A percentile compares a stretch with the other conserved stretches of the same genome.
Conservation (phyloP, 1,140 invertebrate species). For the Ctenoplectra terminalis region DNA sequence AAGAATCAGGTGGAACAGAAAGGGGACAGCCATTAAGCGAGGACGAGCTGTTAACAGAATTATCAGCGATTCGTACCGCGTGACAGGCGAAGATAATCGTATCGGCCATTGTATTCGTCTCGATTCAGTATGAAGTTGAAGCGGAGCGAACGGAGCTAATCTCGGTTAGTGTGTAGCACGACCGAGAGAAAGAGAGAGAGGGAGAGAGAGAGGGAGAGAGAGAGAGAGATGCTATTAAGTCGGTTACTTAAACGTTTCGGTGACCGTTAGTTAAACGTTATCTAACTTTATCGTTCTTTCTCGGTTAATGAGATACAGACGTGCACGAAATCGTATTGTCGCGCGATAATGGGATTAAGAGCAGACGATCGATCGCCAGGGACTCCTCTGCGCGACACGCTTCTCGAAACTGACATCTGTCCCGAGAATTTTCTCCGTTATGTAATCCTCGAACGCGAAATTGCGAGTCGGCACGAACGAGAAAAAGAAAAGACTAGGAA, state of each 20-base stretch:
- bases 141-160: slow-evolving; percentile 8
- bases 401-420: neutral
- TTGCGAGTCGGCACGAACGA: neutral
- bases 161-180: neutral
- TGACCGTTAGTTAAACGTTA: slow-evolving; percentile 23
- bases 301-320: slow-evolving; percentile 24
- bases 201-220: neutral
- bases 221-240: neutral
- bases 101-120: slow-evolving; percentile 28
- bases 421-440: neutral
- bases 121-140: slow-evolving; percentile 4
- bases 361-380: slow-evolving; percentile 1
- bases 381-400: neutral
- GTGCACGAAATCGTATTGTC: slow-evolving; percentile 23
- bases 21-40: slow-evolving; percentile 35
- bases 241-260: slow-evolving; percentile 14
- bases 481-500: neutral
- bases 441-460: neutral
- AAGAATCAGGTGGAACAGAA: neutral
- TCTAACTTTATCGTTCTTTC: slow-evolving; percentile 25
- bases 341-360: slow-evolving; percentile 20
- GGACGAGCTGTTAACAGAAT: slow-evolving; percentile 35
- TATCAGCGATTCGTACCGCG: slow-evolving; percentile 51
- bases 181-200: neutral
- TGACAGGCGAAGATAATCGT: slow-evolving; percentile 44